Conservation (phyloP, 2,888 invertebrate genomes). For the Rotaria macrura region DNA sequence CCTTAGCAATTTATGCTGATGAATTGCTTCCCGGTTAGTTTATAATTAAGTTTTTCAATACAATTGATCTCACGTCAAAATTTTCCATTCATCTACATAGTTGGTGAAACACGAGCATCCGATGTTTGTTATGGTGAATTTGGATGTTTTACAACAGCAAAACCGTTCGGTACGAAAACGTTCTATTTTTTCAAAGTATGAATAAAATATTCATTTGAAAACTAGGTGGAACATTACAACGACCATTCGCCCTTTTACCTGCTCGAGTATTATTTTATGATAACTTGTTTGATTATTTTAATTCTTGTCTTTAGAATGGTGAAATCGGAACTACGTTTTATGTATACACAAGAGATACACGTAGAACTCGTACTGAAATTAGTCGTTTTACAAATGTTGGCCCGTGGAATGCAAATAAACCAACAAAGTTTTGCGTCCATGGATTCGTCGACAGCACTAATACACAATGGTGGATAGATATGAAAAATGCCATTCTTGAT, state of each 20-base stretch:
- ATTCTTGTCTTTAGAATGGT: not conserved
- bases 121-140: conserved; percentile 24
- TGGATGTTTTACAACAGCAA: conserved; percentile 28
- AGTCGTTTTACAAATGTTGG: not conserved
- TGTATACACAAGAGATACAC: conserved; percentile 10
- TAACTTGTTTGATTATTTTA: not conserved
- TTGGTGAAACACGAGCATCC: not conserved
- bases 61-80: not conserved
- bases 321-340: not conserved
- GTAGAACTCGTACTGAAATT: not conserved
- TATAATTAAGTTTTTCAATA: not conserved
- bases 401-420: not conserved
- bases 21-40: not conserved
- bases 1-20: not conserved
- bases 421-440: conserved; percentile 25
- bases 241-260: conserved; percentile 29
- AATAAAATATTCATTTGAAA: not conserved
- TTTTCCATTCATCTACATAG: not conserved
- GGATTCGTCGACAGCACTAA: conserved; percentile 23
- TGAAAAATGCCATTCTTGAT: conserved; percentile 14
- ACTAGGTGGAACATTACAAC: conserved; percentile 25
- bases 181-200: not conserved
- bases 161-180: conserved; percentile 8
- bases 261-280: not conserved
- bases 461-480: conserved; percentile 22